Percentiles rank a stretch among this genome's conserved stretches.
These are phyloP conservation scores for Eulemur albifrons DNA, from an alignment of 2,797 vertebrate species.

Conservation along the genomic window DNA sequence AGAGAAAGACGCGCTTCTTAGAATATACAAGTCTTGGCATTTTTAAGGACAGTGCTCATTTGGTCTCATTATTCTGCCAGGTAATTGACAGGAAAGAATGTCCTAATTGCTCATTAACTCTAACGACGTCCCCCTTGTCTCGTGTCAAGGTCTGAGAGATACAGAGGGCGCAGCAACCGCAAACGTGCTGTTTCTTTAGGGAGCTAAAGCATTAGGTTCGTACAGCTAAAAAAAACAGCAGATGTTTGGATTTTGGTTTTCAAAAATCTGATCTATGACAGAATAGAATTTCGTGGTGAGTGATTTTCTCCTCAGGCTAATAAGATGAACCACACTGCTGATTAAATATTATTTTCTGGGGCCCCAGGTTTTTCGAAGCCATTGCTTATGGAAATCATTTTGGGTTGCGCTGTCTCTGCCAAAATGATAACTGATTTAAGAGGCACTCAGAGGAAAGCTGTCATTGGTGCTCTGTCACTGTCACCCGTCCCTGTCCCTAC, in stretches of 20 bases:
- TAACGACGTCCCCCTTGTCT: constrained; percentile 51
- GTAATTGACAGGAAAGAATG: constrained; percentile 70
- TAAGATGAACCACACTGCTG: not conserved
- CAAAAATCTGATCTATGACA: not conserved
- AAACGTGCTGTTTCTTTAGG: not conserved
- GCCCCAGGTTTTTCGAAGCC: not conserved
- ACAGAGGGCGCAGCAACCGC: constrained; percentile 17
- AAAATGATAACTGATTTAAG: not conserved
- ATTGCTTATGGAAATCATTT: not conserved
- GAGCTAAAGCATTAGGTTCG: not conserved
- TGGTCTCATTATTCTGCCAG: constrained; percentile 74
- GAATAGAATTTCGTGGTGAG: not conserved
- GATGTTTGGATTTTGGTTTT: not conserved
- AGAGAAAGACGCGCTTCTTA: constrained; percentile 43
- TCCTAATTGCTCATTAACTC: constrained; percentile 80
- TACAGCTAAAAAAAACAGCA: not conserved
- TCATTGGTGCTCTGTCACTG: not conserved
- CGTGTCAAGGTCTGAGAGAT: constrained; percentile 53
- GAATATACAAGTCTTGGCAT: not conserved
- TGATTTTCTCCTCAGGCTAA: not conserved
- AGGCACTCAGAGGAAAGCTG: not conserved
- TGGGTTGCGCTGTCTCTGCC: not conserved
- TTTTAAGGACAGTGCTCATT: constrained; percentile 73
- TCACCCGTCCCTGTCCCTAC: not conserved
- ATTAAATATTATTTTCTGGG: constrained; percentile 29